Evolutionary conservation across 2,797 vertebrate genomes (phyloP).

Genomic region (Pempheris klunzingeri): DNA sequence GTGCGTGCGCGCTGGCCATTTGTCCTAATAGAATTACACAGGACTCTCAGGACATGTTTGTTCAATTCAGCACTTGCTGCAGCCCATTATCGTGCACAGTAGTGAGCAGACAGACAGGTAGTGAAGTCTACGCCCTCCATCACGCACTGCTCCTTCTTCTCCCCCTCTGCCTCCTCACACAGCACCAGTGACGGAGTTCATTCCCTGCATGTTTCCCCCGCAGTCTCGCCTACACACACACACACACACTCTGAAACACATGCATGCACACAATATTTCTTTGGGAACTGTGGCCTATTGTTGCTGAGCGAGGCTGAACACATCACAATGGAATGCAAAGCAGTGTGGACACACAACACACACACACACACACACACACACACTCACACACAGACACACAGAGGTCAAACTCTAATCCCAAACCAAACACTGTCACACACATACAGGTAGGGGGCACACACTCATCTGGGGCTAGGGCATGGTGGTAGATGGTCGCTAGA

Average conservation of each 20-base stretch:
- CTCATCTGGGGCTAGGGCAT: not conserved
- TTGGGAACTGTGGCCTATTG: slow-evolving; percentile 78
- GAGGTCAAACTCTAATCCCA: slow-evolving; percentile 62
- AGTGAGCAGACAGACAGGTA: slow-evolving; percentile 38
- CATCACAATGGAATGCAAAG: slow-evolving; percentile 77
- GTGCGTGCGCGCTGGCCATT: slow-evolving; percentile 25
- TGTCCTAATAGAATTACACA: slow-evolving; percentile 56
- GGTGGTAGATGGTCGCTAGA: not conserved
- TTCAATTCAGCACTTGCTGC: slow-evolving; percentile 60
- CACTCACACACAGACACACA: slow-evolving; percentile 24
- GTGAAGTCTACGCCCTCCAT: slow-evolving; percentile 19
- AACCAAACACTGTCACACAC: slow-evolving; percentile 66
- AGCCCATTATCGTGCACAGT: slow-evolving; percentile 47
- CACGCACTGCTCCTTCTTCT: not conserved
- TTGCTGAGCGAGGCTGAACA: slow-evolving; percentile 68
- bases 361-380: slow-evolving; percentile 3
- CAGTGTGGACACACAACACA: slow-evolving; percentile 29
- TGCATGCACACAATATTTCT: slow-evolving; percentile 53
- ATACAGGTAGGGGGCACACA: slow-evolving; percentile 51
- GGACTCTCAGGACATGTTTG: slow-evolving; percentile 55
- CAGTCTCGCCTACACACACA: slow-evolving; percentile 39
- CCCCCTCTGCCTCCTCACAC: not conserved
- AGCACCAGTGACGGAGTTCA: slow-evolving; percentile 59
- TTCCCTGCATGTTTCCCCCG: slow-evolving; percentile 48
- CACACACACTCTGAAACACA: slow-evolving; percentile 40